Conservation (phyloP, 2,797 vertebrate genomes). For the Sitta carolinensis region DNA sequence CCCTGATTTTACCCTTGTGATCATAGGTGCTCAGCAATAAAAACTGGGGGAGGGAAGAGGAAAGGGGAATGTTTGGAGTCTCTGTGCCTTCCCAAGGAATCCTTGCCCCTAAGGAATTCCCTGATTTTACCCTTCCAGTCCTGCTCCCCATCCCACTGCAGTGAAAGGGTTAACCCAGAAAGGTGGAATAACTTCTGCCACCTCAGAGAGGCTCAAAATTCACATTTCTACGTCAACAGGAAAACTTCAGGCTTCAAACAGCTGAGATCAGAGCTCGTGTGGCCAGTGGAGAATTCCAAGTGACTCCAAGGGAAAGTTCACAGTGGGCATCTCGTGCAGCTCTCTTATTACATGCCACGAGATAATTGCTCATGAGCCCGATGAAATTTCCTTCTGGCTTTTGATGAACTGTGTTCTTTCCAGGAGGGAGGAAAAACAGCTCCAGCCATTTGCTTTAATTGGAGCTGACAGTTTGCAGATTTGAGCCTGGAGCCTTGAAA, state of each 20-base stretch:
- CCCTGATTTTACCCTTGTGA: background rate
- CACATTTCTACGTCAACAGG: background rate
- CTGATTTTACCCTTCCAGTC: background rate
- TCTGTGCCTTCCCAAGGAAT: background rate
- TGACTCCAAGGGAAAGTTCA: constrained; percentile 38
- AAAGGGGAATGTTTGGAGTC: background rate
- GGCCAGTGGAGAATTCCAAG: constrained; percentile 20
- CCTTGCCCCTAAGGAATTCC: background rate
- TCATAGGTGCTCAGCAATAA: background rate
- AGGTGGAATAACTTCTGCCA: background rate
- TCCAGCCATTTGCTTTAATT: background rate
- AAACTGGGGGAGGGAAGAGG: background rate
- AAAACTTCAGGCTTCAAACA: background rate
- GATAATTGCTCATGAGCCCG: constrained; percentile 52
- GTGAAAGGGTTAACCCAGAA: background rate
- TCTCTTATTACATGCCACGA: constrained; percentile 22
- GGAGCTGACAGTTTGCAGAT: constrained; percentile 41
- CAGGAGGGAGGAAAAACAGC: background rate
- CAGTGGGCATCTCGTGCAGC: background rate
- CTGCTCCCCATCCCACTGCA: background rate
- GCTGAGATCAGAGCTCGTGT: background rate
- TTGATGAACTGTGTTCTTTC: background rate
- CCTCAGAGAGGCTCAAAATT: background rate
- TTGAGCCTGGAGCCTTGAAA: constrained; percentile 40
- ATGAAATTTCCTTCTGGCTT: constrained; percentile 58